Base-by-base conservation (phyloP, 2,888 invertebrate species). In the Kuschelorhynchus macadamiae region DNA sequence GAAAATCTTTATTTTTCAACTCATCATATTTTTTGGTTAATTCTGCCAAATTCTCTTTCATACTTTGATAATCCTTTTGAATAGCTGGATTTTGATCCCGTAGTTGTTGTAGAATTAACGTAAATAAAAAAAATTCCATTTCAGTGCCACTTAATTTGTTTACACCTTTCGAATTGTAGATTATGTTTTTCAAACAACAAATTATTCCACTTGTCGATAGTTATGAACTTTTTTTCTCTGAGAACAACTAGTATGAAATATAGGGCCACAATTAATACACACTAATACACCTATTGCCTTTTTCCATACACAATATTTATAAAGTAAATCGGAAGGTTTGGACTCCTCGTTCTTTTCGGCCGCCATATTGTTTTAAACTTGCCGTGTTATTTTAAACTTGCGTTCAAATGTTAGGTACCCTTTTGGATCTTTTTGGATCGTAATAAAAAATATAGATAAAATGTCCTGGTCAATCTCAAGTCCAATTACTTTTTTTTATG, bases 121-220 rank as follows among this genome's bases (percentile, higher is more conserved):
- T 36, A 11, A 36, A 12, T 3, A 36, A 12, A 9, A 36, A 36
- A 36, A 7, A 7, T 36, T 36, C 36, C 36, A 36, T 36, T 36
- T 36, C 36, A 11, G 11, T 12, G 2, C 36, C 36, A 36, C 11
- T 36, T 12, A 36, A 17, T 42, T 42, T 42, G 42, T 42, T 42
- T 42, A 42, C 42, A 14, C 16, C 42, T 14, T 42, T 8, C 14
- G 9, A n/a, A 16, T 17, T 42, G 17, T 42, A 42, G 42, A 11
- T 42, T 42, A 42, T 42, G 42, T 42, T 42, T 42, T 14, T 42
- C 17, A 17, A 16, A 17, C 42, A 42, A 17, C 42, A 42, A 14
- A 42, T 42, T 42, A 42, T 16, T 16, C 42, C 3, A 2, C 16
- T 42, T 42, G 16, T 42, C 42, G 9, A 42, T 42, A 17, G 2